phyloP scores from a whole-genome alignment of 2,113 vertebrate species.

The Perognathus longimembris region DNA sequence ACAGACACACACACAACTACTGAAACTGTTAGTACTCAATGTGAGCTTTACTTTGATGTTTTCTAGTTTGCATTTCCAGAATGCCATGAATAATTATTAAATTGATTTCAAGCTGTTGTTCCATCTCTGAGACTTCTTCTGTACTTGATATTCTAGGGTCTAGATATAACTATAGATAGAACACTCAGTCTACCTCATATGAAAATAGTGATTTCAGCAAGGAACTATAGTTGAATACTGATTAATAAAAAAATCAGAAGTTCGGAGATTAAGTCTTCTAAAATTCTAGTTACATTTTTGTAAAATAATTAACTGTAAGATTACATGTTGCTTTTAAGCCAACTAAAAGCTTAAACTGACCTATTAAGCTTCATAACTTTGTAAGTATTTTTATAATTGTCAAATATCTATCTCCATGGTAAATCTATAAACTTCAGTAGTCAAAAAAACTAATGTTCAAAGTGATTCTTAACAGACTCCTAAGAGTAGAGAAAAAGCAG shows the following conservation, averaged over 20 bases:
- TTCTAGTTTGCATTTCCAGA: slow-evolving; percentile 43
- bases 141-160: not conserved
- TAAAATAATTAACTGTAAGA: not conserved
- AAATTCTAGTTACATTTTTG: slow-evolving; percentile 34
- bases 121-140: not conserved
- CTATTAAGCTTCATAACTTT: not conserved
- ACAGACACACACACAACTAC: not conserved
- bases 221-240: not conserved
- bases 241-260: not conserved
- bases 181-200: not conserved
- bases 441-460: slow-evolving; percentile 38
- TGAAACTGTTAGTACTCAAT: slow-evolving; percentile 13
- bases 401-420: slow-evolving; percentile 18
- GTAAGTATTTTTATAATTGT: slow-evolving; percentile 2
- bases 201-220: slow-evolving; percentile 30
- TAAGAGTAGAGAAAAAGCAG: slow-evolving; percentile 42
- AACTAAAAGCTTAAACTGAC: slow-evolving; percentile 56
- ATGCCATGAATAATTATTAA: not conserved
- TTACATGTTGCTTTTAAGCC: slow-evolving; percentile 16
- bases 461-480: not conserved
- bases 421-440: slow-evolving; percentile 21
- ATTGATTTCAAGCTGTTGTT: slow-evolving; percentile 51
- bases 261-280: slow-evolving; percentile 31
- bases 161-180: slow-evolving; percentile 19
- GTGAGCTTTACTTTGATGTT: slow-evolving; percentile 6